Percentiles rank a stretch among this genome's conserved stretches.
Evolutionary conservation across 1,140 invertebrate genomes (phyloP).

Genomic region (Ips nitidus): DNA sequence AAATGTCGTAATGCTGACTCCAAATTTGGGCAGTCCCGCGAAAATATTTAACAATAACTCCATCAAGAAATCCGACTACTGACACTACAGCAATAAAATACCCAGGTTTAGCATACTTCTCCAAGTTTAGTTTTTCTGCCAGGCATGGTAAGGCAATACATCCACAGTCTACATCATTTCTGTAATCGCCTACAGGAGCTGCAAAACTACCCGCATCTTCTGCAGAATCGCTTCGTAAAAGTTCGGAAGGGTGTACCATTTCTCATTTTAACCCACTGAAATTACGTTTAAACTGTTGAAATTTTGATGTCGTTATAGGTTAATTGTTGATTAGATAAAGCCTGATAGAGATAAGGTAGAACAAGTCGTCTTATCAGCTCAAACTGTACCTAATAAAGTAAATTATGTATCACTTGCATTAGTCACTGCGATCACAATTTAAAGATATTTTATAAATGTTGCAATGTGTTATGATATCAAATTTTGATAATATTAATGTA

Average conservation of each 20-base stretch:
- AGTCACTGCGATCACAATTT: too few relatives aligned
- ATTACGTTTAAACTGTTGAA: slow-evolving; percentile 17
- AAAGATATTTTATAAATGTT: too few relatives aligned
- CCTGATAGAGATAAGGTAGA: not conserved
- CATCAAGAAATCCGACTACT: slow-evolving; percentile 57
- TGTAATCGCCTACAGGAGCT: slow-evolving; percentile 46
- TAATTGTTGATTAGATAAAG: slow-evolving; percentile 10
- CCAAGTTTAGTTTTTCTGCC: slow-evolving; percentile 54
- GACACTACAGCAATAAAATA: slow-evolving; percentile 58
- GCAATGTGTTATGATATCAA: too few relatives aligned
- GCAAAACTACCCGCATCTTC: slow-evolving; percentile 48
- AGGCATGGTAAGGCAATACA: slow-evolving; percentile 58
- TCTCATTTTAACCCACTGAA: slow-evolving; percentile 23
- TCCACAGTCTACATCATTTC: slow-evolving; percentile 63
- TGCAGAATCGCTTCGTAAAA: slow-evolving; percentile 49
- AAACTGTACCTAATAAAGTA: too few relatives aligned
- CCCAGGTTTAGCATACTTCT: slow-evolving; percentile 59
- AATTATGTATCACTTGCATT: too few relatives aligned
- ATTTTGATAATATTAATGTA: too few relatives aligned
- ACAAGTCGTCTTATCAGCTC: slow-evolving; percentile 15
- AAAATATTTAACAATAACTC: slow-evolving; percentile 59
- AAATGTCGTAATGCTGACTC: slow-evolving; percentile 43
- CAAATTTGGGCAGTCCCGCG: slow-evolving; percentile 55
- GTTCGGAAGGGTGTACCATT: slow-evolving; percentile 48
- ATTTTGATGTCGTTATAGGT: slow-evolving; percentile 10